Conservation (phyloP, 2,888 invertebrate species). For the Ormyrus rosae region DNA sequence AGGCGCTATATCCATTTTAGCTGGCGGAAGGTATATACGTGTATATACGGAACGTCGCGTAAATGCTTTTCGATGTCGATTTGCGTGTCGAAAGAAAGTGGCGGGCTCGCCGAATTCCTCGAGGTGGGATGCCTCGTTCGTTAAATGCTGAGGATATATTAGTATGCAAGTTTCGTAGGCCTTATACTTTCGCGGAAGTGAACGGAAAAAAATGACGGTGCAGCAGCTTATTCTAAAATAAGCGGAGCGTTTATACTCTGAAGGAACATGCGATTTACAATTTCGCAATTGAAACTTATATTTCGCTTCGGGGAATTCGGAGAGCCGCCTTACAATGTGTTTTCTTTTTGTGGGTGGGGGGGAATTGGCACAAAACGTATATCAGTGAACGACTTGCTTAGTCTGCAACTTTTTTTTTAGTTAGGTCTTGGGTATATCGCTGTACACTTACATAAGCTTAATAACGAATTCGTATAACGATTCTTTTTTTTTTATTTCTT, state of each 20-base stretch:
- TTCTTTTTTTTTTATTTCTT: slow-evolving; percentile 30
- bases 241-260: too few species aligned
- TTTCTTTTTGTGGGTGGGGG: slow-evolving; percentile 11
- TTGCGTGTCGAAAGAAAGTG: neutral
- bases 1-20: neutral
- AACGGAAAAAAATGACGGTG: too few species aligned
- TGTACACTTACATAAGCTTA: slow-evolving; percentile 54
- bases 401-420: slow-evolving; percentile 24
- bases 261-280: slow-evolving; percentile 8
- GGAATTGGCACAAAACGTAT: slow-evolving; percentile 54
- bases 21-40: neutral
- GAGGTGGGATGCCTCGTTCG: neutral
- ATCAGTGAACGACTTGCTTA: slow-evolving; percentile 50
- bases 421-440: slow-evolving; percentile 21
- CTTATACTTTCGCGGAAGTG: too few species aligned
- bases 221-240: too few species aligned
- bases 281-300: neutral
- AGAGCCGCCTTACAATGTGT: slow-evolving; percentile 20
- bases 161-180: too few species aligned
- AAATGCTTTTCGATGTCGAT: neutral
- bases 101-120: neutral
- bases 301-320: slow-evolving; percentile 21
- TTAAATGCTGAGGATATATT: too few species aligned
- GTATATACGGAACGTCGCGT: slow-evolving; percentile 24
- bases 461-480: slow-evolving; percentile 49